Conservation (phyloP, 2,113 vertebrate genomes). For the Progne subis region DNA sequence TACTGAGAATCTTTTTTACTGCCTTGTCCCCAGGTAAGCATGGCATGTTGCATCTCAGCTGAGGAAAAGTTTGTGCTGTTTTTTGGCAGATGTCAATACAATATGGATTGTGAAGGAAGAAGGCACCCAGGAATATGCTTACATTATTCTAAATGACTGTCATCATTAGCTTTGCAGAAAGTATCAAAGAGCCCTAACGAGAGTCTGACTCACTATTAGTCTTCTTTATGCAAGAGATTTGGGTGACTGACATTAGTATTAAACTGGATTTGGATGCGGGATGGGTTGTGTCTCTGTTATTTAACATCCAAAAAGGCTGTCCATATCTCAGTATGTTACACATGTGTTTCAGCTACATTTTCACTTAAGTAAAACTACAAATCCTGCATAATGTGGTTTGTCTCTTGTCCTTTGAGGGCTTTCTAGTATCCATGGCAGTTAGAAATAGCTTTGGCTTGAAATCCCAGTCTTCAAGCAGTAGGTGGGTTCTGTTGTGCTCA, state of each 20-base stretch:
- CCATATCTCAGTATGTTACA: not conserved
- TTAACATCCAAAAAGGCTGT: not conserved
- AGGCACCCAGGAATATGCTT: not conserved
- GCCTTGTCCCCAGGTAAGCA: not conserved
- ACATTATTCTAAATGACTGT: not conserved
- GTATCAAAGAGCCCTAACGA: not conserved
- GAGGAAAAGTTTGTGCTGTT: not conserved
- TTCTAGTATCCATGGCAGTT: not conserved
- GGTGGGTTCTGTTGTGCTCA: not conserved
- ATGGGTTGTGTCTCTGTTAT: not conserved
- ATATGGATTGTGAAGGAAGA: not conserved
- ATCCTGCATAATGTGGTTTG: not conserved
- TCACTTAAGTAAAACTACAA: not conserved
- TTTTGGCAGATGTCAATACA: not conserved
- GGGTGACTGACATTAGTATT: not conserved
- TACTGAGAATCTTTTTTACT: not conserved
- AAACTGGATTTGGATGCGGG: not conserved
- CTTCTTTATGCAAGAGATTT: not conserved
- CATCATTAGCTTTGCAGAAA: not conserved
- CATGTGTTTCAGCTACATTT: not conserved
- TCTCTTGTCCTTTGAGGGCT: not conserved
- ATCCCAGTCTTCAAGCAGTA: not conserved
- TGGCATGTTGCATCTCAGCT: fast-evolving
- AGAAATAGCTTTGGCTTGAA: not conserved
- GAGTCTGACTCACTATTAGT: not conserved